Evolutionary conservation across 2,888 invertebrate genomes (phyloP), one percentile per base, ranked within the genome.

Genomic region (Epirrhoe tristata): DNA sequence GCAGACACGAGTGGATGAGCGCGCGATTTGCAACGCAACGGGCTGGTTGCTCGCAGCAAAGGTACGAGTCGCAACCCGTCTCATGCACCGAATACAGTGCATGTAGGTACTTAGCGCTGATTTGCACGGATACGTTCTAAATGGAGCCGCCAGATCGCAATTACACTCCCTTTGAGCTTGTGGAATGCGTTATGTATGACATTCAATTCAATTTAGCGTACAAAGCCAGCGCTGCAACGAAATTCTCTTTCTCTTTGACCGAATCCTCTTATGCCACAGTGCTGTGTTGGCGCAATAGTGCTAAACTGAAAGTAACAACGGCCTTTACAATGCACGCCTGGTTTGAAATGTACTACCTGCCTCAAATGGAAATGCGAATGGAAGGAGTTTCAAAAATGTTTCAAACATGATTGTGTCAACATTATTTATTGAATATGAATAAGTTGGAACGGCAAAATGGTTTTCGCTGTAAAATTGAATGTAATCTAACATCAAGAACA

Each of bases 111-210:
- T 86, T 81, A 83, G 82, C 80, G 80, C 84, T 86, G 86, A 91
- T 91, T 90, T 89, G 87, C 88, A 87, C 85, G 85, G 85, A 88
- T 88, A 89, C 91, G 85, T 89, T 91, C 91, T 87, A 91, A 92
- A 92, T 90, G 87, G 87, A 89, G 88, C 90, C 82, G 88, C 81
- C 89, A 84, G 86, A 87, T 91, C 84, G 87, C 89, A 91, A 91
- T 91, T 91, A 92, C 89, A 88, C 86, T 91, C 86, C 89, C 91
- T 93, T 92, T 93, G 91, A 90, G 87, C 85, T 84, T 77, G 81
- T 83, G 84, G 87, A 88, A 91, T 90, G 89, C 87, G 87, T 87
- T 85, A 87, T 86, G 88, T 88, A 90, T 88, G 91, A 89, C 91
- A 88, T 90, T 87, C 89, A 88, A 91, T 92, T 91, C 86, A 91